These are phyloP conservation scores for Osmerus mordax DNA, from an alignment of 2,113 vertebrate species.

Conservation along the genomic window DNA sequence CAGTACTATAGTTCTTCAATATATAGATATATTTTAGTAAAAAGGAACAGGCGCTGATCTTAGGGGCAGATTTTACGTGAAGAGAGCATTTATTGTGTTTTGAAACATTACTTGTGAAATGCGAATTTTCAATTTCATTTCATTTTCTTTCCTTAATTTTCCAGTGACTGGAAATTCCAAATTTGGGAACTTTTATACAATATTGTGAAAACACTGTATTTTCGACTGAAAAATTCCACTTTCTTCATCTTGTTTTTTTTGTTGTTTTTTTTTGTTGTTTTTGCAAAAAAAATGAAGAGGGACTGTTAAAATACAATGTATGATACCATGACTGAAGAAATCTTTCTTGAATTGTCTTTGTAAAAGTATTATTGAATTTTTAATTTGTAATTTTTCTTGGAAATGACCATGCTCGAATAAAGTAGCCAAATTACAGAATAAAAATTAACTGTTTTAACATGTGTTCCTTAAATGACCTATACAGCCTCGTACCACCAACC, in stretches of 20 bases:
- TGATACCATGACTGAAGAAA: slow-evolving; percentile 97
- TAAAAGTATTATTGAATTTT: slow-evolving; percentile 99
- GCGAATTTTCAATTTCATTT: slow-evolving; percentile 98
- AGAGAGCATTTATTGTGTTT: slow-evolving; percentile 99
- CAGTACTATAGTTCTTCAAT: slow-evolving; percentile 99
- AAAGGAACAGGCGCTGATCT: slow-evolving; percentile 99
- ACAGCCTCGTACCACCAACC: too few species aligned
- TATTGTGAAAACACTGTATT: slow-evolving; percentile 99
- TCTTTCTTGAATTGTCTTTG: slow-evolving; percentile 99
- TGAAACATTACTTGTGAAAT: slow-evolving; percentile 99
- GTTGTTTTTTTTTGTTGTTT: slow-evolving; percentile 70
- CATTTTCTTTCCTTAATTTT: slow-evolving; percentile 96
- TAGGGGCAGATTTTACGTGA: slow-evolving; percentile 99
- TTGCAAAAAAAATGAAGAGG: slow-evolving; percentile 95
- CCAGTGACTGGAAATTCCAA: slow-evolving; percentile 99
- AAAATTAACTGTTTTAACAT: slow-evolving; percentile 41
- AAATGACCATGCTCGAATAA: slow-evolving; percentile 99
- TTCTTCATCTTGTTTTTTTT: slow-evolving; percentile 93
- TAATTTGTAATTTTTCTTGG: slow-evolving; percentile 99
- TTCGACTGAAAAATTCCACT: slow-evolving; percentile 99
- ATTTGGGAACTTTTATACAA: slow-evolving; percentile 99
- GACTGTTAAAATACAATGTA: slow-evolving; percentile 99
- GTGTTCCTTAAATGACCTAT: slow-evolving; percentile 31
- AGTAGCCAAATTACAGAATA: slow-evolving; percentile 96
- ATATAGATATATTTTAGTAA: slow-evolving; percentile 99